Percentiles rank a stretch among this genome's conserved stretches.
Conservation (phyloP, 2,797 vertebrate genomes). For the Avahi laniger region DNA sequence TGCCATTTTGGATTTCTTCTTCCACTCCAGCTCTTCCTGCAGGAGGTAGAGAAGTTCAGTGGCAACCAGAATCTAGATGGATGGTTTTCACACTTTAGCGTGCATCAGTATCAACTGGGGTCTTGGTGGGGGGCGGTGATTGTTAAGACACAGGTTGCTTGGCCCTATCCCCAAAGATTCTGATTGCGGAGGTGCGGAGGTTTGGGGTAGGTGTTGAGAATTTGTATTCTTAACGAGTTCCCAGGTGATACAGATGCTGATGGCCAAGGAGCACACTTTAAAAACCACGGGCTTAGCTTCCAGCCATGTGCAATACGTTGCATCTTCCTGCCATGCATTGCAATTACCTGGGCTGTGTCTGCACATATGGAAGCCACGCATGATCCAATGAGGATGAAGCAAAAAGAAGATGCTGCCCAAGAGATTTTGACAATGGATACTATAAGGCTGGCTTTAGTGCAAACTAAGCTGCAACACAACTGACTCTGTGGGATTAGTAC, state of each 20-base stretch:
- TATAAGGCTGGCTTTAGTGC: background rate
- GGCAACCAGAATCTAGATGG: background rate
- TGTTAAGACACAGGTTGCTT: background rate
- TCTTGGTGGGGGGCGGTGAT: background rate
- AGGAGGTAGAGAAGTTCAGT: background rate
- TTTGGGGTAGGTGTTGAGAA: background rate
- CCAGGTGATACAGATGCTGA: background rate
- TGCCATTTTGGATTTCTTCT: background rate
- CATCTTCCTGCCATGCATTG: background rate
- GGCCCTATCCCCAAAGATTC: background rate
- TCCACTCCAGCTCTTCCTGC: background rate
- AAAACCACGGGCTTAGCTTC: background rate
- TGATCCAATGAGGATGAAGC: background rate
- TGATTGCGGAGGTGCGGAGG: background rate
- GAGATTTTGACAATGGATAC: background rate
- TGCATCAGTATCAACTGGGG: background rate
- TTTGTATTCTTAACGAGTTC: background rate
- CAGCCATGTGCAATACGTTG: background rate
- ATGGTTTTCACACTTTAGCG: background rate
- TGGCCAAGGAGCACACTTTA: background rate
- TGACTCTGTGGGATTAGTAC: background rate
- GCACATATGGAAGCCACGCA: background rate
- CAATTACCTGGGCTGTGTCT: background rate
- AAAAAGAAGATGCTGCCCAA: background rate
- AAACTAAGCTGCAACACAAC: background rate